A percentile compares a stretch with the other conserved stretches of the same genome.
phyloP scores from a whole-genome alignment of 1,140 invertebrate genomes.

The Himalopsyche phryganea region DNA sequence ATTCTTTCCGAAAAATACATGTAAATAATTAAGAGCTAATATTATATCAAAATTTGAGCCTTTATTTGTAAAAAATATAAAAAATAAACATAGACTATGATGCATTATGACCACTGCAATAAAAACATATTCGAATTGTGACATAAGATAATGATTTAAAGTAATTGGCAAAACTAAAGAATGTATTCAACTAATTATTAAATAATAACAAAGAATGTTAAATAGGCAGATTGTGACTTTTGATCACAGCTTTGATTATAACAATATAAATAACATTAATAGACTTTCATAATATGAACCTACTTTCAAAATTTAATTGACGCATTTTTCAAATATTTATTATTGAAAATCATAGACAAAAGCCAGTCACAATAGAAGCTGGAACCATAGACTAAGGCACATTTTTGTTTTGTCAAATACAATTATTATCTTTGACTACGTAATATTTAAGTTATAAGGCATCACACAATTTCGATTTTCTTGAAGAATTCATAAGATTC shows the following conservation, averaged over 20 bases:
- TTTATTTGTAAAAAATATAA: constrained; percentile 20
- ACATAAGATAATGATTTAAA: not conserved
- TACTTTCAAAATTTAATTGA: not conserved
- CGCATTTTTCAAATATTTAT: not conserved
- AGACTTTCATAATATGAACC: constrained; percentile 4
- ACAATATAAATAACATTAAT: constrained; percentile 27
- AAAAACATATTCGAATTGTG: not conserved
- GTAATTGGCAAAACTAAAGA: not conserved
- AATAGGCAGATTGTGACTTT: constrained; percentile 19
- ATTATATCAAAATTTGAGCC: constrained; percentile 28
- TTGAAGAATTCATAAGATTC: constrained; percentile 33
- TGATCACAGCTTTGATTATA: constrained; percentile 25
- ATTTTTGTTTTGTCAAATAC: constrained; percentile 9
- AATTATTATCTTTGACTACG: constrained; percentile 15
- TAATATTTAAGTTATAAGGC: constrained; percentile 19
- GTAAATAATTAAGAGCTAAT: too few species aligned
- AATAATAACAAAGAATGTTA: not conserved
- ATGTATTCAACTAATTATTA: not conserved
- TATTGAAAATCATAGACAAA: not conserved
- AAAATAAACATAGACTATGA: constrained; percentile 1
- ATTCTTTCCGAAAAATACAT: not conserved
- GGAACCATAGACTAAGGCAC: constrained; percentile 10
- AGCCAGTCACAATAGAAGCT: not conserved
- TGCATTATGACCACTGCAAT: not conserved
- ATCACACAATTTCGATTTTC: constrained; percentile 30